These are phyloP conservation scores for Cygnus buccinator DNA, from an alignment of 2,113 vertebrate genomes.

Conservation along the genomic window DNA sequence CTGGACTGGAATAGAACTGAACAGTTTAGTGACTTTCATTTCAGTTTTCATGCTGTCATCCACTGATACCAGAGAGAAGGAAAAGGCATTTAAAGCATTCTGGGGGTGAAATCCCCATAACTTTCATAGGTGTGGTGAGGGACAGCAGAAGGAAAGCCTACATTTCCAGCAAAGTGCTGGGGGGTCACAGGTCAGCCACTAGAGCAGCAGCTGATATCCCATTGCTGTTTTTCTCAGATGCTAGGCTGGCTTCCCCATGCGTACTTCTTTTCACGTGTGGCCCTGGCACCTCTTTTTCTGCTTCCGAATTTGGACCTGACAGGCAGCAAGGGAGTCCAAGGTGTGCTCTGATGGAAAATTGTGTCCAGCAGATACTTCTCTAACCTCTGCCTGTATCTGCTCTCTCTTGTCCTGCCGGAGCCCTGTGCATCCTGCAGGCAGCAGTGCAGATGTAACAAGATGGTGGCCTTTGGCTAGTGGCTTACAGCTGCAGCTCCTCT, in stretches of 20 bases:
- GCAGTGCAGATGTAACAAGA: neutral
- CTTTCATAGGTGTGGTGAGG: neutral
- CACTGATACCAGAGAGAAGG: neutral
- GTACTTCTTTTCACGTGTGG: neutral
- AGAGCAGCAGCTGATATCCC: accelerated
- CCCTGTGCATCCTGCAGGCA: neutral
- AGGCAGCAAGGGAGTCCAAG: neutral
- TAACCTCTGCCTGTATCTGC: neutral
- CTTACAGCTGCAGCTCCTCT: neutral
- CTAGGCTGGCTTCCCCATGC: neutral
- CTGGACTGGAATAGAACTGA: neutral
- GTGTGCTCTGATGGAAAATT: neutral
- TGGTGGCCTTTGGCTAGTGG: neutral
- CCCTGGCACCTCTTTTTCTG: neutral
- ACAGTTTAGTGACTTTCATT: neutral
- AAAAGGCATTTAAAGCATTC: neutral
- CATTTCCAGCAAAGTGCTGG: accelerated
- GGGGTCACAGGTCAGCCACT: too few relatives aligned
- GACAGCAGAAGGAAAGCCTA: neutral
- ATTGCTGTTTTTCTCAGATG: neutral
- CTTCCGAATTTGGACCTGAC: neutral
- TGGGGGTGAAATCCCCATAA: neutral
- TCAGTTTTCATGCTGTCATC: neutral
- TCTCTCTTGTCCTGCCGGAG: neutral
- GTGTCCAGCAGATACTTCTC: neutral